Evolutionary conservation across 2,797 vertebrate genomes (phyloP).

Genomic region (Microctenopoma stevenorrisi): DNA sequence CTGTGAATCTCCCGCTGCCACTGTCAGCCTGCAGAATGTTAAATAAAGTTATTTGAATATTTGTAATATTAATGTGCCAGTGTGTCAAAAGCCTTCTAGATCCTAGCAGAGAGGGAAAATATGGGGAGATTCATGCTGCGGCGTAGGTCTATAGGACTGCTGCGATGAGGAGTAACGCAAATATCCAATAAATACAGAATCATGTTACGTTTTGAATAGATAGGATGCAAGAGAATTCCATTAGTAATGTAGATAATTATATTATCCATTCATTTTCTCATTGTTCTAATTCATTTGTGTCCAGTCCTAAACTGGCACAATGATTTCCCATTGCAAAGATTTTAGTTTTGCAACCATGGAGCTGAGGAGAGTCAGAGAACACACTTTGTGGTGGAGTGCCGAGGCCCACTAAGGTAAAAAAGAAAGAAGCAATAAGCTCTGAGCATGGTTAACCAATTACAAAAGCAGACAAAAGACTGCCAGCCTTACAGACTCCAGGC

Average conservation of each 20-base stretch:
- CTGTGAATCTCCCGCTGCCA: slow-evolving; percentile 81
- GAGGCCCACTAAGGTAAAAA: slow-evolving; percentile 31
- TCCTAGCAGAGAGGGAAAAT: slow-evolving; percentile 71
- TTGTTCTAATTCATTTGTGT: slow-evolving; percentile 5
- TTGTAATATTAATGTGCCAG: slow-evolving; percentile 84
- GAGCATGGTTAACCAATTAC: slow-evolving; percentile 65
- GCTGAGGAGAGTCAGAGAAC: slow-evolving; percentile 19
- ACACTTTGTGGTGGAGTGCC: slow-evolving; percentile 60
- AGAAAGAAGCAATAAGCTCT: slow-evolving; percentile 48
- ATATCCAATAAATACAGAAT: slow-evolving; percentile 56
- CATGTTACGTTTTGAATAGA: slow-evolving; percentile 9
- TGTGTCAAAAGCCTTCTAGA: slow-evolving; percentile 76
- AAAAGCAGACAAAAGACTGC: slow-evolving; percentile 67
- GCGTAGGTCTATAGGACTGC: slow-evolving; percentile 29
- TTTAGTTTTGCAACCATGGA: slow-evolving; percentile 7
- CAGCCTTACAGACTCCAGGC: slow-evolving; percentile 47
- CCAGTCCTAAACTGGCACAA: slow-evolving; percentile 21
- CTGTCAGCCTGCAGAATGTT: slow-evolving; percentile 82
- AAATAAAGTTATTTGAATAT: slow-evolving; percentile 89
- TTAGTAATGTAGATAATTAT: slow-evolving; percentile 9
- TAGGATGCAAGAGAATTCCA: slow-evolving; percentile 16
- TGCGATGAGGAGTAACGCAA: slow-evolving; percentile 37
- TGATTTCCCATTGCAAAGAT: not conserved
- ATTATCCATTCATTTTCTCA: slow-evolving; percentile 7
- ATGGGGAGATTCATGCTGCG: slow-evolving; percentile 54